Evolutionary conservation across 1,140 invertebrate species (phyloP), one percentile per base, ranked within the genome.

Genomic region (Rhyacophila brunnea): DNA sequence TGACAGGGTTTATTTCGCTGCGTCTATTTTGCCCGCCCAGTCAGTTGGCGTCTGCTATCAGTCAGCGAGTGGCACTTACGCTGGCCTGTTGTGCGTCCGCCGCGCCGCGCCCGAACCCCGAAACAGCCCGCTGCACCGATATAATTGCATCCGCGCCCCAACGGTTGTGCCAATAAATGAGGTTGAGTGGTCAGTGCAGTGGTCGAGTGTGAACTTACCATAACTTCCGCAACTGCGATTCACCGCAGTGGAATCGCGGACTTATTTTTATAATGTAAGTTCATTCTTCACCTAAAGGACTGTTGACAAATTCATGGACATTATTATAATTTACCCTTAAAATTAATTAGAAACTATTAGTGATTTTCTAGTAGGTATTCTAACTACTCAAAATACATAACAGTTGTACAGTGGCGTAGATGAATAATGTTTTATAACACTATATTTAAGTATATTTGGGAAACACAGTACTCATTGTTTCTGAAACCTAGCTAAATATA

Each of bases 61-160:
- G 61, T 63, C 56, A 44, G 51, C 61, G 51, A 59, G 61, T 51
- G 43, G 61, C 55, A 55, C n/a, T 40, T 28, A 51, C 38, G 23
- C 10, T 15, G 46, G 17, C 23, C 43, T 44, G 54, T 53, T 49
- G 55, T 56, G 58, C 14, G 32, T n/a, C 19, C 28, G 17, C 11
- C 44, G 2, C 23, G 43, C 42, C 3, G 15, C 23, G 19, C 6
- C 15, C 32, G 14, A 13, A 13, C 40, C 10, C 11, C 44, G 6
- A 35, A 18, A 19, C 5, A 10, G 18, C 40, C 34, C 28, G 13
- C n/a, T 19, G 6, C 57, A 18, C 18, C 47, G 23, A 10, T n/a
- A 23, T 13, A 13, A 7, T 7, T 18, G 9, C 9, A 9, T 9
- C 11, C 46, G 5, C 11, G 55, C 35, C 40, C 32, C 7, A 59